Evolutionary conservation across 2,797 vertebrate genomes (phyloP).

Genomic region (Rhinichthys osculus): DNA sequence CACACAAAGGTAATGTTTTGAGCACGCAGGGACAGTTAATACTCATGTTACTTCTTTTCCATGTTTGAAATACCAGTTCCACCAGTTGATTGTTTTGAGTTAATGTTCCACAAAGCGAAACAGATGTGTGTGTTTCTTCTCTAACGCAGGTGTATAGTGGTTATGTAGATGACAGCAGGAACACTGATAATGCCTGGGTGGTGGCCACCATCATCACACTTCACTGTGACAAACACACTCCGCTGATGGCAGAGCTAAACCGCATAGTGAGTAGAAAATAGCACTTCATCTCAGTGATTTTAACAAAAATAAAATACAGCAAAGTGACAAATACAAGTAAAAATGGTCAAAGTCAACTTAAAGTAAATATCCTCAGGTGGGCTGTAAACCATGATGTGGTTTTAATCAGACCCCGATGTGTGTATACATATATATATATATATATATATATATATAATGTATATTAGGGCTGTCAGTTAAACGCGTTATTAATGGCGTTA

Average conservation of each 20-base stretch:
- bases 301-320: neutral
- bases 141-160: constrained; percentile 83
- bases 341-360: neutral
- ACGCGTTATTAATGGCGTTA: too few relatives aligned
- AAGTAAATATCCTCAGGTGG: neutral
- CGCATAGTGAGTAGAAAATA: constrained; percentile 71
- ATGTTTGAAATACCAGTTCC: too few relatives aligned
- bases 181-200: constrained; percentile 95
- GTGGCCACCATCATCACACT: constrained; percentile 84
- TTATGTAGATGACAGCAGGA: constrained; percentile 90
- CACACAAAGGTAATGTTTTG: too few relatives aligned
- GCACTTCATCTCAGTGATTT: neutral
- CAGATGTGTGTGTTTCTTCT: constrained; percentile 26
- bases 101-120: too few relatives aligned
- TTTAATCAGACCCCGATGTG: too few relatives aligned
- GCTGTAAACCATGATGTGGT: neutral
- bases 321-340: neutral
- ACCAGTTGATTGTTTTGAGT: too few relatives aligned
- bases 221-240: constrained; percentile 79
- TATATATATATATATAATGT: too few relatives aligned
- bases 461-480: too few relatives aligned
- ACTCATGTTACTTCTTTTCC: too few relatives aligned
- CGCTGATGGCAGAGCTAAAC: constrained; percentile 74
- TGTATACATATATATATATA: too few relatives aligned
- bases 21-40: too few relatives aligned